These are phyloP conservation scores for Archips xylosteana DNA, from an alignment of 2,888 invertebrate species.

Conservation along the genomic window DNA sequence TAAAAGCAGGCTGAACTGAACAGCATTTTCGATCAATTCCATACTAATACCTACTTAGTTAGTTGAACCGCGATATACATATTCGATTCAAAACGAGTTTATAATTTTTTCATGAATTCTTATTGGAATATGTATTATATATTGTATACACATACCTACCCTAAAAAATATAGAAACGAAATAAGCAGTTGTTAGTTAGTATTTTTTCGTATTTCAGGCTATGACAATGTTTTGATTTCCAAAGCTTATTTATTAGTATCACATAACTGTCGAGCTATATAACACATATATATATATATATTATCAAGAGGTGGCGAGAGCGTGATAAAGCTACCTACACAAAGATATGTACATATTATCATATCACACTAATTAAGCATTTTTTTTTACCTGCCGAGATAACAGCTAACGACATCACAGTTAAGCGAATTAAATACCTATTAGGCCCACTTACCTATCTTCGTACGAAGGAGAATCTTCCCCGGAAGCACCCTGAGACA, in stretches of 20 bases:
- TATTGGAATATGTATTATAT: too few species aligned
- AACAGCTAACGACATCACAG: constrained; percentile 7
- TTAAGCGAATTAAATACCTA: background rate
- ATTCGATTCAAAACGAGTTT: too few species aligned
- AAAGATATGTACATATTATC: background rate
- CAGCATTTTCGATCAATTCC: too few species aligned
- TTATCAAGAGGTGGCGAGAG: background rate
- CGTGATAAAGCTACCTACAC: background rate
- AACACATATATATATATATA: background rate
- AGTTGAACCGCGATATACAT: too few species aligned
- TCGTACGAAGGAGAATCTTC: constrained; percentile 72
- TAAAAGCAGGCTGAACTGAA: too few species aligned
- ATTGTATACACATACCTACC: too few species aligned
- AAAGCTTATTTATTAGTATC: background rate
- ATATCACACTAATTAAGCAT: background rate
- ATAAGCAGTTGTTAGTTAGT: too few species aligned
- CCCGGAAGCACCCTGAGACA: constrained; percentile 73
- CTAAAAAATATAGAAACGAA: too few species aligned
- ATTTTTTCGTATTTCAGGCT: background rate
- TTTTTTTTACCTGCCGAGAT: background rate
- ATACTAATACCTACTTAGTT: too few species aligned
- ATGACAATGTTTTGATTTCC: background rate
- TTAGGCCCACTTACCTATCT: constrained; percentile 66
- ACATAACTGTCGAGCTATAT: background rate
- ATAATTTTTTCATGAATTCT: too few species aligned